Percentiles rank a stretch among this genome's conserved stretches.
Conservation (phyloP, 2,888 invertebrate species). For the Entomobrya proxima region DNA sequence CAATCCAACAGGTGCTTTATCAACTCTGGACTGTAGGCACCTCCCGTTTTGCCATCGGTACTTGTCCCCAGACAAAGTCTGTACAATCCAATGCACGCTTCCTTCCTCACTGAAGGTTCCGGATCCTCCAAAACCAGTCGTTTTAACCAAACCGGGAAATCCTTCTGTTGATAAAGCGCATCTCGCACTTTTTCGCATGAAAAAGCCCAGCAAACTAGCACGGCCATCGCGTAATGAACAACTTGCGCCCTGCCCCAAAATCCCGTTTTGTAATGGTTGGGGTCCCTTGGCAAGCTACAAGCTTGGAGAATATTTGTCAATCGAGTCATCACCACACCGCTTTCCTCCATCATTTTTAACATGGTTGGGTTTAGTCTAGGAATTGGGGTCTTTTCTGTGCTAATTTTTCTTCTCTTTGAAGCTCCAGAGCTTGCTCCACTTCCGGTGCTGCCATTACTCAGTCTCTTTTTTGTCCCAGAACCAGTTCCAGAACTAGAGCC, state of each 20-base stretch:
- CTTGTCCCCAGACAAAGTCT: slow-evolving; percentile 85
- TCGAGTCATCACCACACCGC: slow-evolving; percentile 87
- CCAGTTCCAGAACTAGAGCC: not conserved
- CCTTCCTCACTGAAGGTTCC: slow-evolving; percentile 92
- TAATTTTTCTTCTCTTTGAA: slow-evolving; percentile 77
- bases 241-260: slow-evolving; percentile 95
- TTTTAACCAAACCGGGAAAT: slow-evolving; percentile 87
- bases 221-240: slow-evolving; percentile 88
- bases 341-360: slow-evolving; percentile 89
- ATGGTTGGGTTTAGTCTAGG: slow-evolving; percentile 85
- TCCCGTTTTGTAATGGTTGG: slow-evolving; percentile 92
- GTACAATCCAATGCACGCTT: slow-evolving; percentile 95
- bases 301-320: slow-evolving; percentile 92
- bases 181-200: slow-evolving; percentile 88
- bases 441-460: slow-evolving; percentile 2
- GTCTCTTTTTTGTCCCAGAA: slow-evolving; percentile 16
- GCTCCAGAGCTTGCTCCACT: slow-evolving; percentile 32
- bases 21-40: slow-evolving; percentile 80
- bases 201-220: slow-evolving; percentile 95
- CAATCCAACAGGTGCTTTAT: slow-evolving; percentile 88
- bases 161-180: slow-evolving; percentile 85
- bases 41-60: slow-evolving; percentile 78
- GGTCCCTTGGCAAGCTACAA: slow-evolving; percentile 87
- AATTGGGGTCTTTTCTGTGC: slow-evolving; percentile 83
- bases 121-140: slow-evolving; percentile 93